Conservation (phyloP, 2,888 invertebrate species). For the Labia minor region DNA sequence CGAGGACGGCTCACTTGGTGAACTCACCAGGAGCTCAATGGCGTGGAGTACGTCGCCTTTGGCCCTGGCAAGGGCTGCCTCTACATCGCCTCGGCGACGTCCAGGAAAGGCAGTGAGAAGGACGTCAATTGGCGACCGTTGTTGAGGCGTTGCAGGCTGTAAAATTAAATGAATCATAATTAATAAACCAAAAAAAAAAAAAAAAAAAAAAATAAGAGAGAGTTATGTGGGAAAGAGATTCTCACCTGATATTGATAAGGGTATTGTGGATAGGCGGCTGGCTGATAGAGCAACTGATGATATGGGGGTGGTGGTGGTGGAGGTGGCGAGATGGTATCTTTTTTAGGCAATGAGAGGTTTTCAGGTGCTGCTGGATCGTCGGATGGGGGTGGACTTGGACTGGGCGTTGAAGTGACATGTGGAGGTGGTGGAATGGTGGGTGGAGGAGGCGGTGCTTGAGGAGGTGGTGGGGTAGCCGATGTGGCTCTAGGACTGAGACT, state of each 20-base stretch:
- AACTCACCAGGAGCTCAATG: conserved; percentile 79
- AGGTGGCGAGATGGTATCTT: conserved; percentile 34
- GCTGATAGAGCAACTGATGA: conserved; percentile 33
- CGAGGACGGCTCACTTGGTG: conserved; percentile 17
- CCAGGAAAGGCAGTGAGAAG: conserved; percentile 81
- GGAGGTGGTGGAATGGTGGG: conserved; percentile 23
- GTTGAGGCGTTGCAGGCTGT: conserved; percentile 26
- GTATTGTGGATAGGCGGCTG: conserved; percentile 33
- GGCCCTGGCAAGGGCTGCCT: conserved; percentile 69
- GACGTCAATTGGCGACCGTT: conserved; percentile 75
- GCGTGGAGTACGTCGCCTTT: conserved; percentile 54
- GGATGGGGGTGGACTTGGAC: neutral
- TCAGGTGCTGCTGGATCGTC: conserved; percentile 50
- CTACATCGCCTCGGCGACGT: conserved; percentile 74
- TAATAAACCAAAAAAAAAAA: too few relatives aligned
- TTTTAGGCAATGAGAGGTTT: conserved; percentile 67
- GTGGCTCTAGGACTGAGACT: conserved; percentile 22
- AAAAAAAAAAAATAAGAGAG: neutral
- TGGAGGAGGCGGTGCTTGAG: conserved; percentile 23
- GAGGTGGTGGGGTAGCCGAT: neutral
- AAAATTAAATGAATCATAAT: neutral
- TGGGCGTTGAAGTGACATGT: neutral
- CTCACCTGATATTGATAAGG: conserved; percentile 32
- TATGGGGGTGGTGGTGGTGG: conserved; percentile 27
- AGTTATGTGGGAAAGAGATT: neutral